Evolutionary conservation across 2,888 invertebrate species (phyloP).

Genomic region (Agrochola lychnidis): DNA sequence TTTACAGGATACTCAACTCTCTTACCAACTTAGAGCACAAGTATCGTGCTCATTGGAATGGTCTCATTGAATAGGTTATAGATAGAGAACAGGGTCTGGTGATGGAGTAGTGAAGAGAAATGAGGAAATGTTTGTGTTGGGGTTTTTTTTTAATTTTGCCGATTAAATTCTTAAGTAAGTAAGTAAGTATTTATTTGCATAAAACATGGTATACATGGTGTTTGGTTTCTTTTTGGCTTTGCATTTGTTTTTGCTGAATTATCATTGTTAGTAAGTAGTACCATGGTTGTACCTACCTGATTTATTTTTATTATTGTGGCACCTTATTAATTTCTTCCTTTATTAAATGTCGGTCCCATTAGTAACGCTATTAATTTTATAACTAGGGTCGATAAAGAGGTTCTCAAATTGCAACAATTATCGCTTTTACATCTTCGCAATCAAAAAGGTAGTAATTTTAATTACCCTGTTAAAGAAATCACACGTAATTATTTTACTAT

Average conservation of each 20-base stretch:
- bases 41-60: too few relatives aligned
- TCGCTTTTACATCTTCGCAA: neutral
- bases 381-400: slow-evolving; percentile 4
- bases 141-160: too few relatives aligned
- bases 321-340: neutral
- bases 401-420: slow-evolving; percentile 9
- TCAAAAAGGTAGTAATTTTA: slow-evolving; percentile 20
- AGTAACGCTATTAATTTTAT: neutral
- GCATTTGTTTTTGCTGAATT: neutral
- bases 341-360: neutral
- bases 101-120: too few relatives aligned
- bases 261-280: neutral
- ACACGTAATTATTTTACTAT: slow-evolving; percentile 7
- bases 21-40: too few relatives aligned
- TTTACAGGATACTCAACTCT: too few relatives aligned
- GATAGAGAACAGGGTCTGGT: too few relatives aligned
- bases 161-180: too few relatives aligned
- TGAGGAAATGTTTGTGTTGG: too few relatives aligned
- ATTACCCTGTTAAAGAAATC: neutral
- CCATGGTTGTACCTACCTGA: neutral
- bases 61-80: too few relatives aligned
- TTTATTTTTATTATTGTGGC: neutral
- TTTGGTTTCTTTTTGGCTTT: too few relatives aligned
- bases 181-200: too few relatives aligned
- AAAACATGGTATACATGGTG: too few relatives aligned